Evolutionary conservation across 2,113 vertebrate genomes (phyloP), one percentile per base, ranked within the genome.

Genomic region (Stigmatopora argus): DNA sequence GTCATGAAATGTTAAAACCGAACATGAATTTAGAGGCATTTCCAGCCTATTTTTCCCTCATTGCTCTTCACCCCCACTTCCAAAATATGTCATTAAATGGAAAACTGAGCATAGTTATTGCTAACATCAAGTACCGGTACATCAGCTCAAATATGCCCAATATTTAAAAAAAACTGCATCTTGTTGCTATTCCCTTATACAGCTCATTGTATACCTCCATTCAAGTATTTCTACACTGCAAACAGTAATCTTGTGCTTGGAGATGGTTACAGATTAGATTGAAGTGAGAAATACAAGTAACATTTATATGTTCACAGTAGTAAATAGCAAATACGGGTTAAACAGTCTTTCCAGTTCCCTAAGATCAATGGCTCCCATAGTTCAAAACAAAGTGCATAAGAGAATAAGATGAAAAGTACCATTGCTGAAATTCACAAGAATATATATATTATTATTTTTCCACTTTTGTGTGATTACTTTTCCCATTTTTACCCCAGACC

Each of bases 121-220:
- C 75, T 75, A 5, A 21, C 57, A 47, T 12, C 21, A 10, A 65
- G 21, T 41, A 60, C 44, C 7, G 35, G 35, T 38, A 15, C 23
- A 53, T 7, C 19, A 34, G 12, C 9, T 15, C 5, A 41, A 61
- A 12, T 23, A 34, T 59, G 69, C n/a, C 35, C 13, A 48, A 7
- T 3, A 44, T 44, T 45, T 13, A 15, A 15, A 56, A 15, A 56
- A 51, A 63, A 45, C 65, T 31, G 15, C 34, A 53, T 41, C 61
- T 52, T 12, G 11, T 52, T 65, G 13, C 58, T 41, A 45, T 71
- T 44, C 59, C 44, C 35, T 86, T 86, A 81, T 81, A 86, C 80
- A 88, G 84, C 69, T 79, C 56, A 58, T 71, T 6, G 56, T 23
- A 63, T 65, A 52, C 12, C 57, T 67, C 23, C 5, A 26, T 70